A percentile compares a stretch with the other conserved stretches of the same genome.
phyloP scores from a whole-genome alignment of 2,888 invertebrate species.

The Timandra comae region DNA sequence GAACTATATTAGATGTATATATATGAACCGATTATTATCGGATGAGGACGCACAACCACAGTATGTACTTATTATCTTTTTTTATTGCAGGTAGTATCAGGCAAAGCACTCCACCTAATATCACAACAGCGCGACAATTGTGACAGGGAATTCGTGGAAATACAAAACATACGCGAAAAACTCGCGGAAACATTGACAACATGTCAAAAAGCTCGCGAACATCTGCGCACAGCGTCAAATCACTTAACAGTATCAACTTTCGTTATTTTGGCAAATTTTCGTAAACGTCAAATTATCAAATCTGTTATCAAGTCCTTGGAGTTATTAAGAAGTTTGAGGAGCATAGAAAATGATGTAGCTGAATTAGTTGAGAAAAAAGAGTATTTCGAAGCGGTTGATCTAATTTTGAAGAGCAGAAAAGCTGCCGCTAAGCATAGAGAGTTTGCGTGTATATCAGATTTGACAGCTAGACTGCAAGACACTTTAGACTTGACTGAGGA shows the following conservation, averaged over 20 bases:
- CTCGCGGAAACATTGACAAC: slow-evolving; percentile 82
- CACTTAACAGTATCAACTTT: slow-evolving; percentile 91
- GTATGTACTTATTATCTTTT: too few species aligned
- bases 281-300: slow-evolving; percentile 89
- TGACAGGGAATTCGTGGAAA: slow-evolving; percentile 88
- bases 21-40: too few species aligned
- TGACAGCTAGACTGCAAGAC: slow-evolving; percentile 91
- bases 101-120: slow-evolving; percentile 94
- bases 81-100: slow-evolving; percentile 85
- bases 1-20: too few species aligned
- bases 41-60: too few species aligned
- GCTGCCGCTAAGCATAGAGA: slow-evolving; percentile 90
- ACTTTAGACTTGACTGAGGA: slow-evolving; percentile 94
- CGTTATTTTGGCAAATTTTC: slow-evolving; percentile 92
- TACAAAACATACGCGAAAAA: slow-evolving; percentile 83
- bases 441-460: slow-evolving; percentile 92
- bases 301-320: slow-evolving; percentile 86
- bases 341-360: slow-evolving; percentile 89
- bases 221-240: slow-evolving; percentile 85
- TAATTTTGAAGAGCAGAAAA: slow-evolving; percentile 91
- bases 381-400: slow-evolving; percentile 92
- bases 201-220: slow-evolving; percentile 83
- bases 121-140: slow-evolving; percentile 93
- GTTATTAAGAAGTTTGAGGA: slow-evolving; percentile 73
- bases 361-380: slow-evolving; percentile 89